Evolutionary conservation across 2,888 invertebrate species (phyloP).

Genomic region (Eupithecia dodoneata): DNA sequence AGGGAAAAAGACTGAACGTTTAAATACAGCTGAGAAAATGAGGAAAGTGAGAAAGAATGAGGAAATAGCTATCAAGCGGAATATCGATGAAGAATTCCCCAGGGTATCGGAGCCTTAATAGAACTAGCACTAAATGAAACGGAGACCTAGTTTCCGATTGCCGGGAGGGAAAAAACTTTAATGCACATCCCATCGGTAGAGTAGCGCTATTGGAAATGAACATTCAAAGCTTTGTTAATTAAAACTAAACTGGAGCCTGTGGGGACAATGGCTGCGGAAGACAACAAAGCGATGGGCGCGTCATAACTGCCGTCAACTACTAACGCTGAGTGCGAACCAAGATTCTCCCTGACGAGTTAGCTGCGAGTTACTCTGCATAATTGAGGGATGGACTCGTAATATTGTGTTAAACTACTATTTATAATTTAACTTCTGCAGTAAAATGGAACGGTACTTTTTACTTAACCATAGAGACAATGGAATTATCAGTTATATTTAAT

Average conservation of each 20-base stretch:
- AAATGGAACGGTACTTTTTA: constrained; percentile 9
- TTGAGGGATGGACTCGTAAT: constrained; percentile 43
- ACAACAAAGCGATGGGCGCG: constrained; percentile 67
- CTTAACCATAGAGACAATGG: background rate
- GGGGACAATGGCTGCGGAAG: constrained; percentile 63
- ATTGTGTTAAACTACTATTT: constrained; percentile 35
- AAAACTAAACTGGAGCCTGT: constrained; percentile 69
- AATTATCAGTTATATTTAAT: background rate
- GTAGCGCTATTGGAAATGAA: constrained; percentile 64
- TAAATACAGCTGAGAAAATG: constrained; percentile 45
- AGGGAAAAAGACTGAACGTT: constrained; percentile 37
- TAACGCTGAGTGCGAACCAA: constrained; percentile 62
- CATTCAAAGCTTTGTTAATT: constrained; percentile 73
- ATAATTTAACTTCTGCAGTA: constrained; percentile 18
- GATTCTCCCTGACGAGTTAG: constrained; percentile 60
- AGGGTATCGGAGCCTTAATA: constrained; percentile 62
- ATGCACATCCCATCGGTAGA: constrained; percentile 54
- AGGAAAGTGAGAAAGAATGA: constrained; percentile 44
- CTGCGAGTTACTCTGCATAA: constrained; percentile 45
- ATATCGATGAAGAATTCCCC: constrained; percentile 59
- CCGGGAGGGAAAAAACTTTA: constrained; percentile 52
- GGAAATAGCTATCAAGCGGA: constrained; percentile 52
- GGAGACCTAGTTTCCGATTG: constrained; percentile 58
- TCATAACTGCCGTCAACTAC: constrained; percentile 70
- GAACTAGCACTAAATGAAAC: constrained; percentile 63